Evolutionary conservation across 2,113 vertebrate genomes (phyloP).

Genomic region (Choloepus hoffmanni): DNA sequence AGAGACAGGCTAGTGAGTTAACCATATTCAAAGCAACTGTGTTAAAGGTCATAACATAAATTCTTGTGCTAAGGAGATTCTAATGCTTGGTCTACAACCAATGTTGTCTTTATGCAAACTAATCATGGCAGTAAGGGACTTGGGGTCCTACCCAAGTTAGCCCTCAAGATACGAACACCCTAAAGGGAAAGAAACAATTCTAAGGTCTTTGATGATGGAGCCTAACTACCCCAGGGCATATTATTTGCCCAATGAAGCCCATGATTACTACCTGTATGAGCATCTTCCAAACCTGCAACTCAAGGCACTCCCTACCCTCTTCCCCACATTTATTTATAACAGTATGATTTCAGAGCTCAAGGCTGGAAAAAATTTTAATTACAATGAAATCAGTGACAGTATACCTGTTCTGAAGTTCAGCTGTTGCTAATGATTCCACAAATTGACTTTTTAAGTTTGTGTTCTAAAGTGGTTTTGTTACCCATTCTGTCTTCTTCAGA

Average conservation of each 20-base stretch:
- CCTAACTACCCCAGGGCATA: not conserved
- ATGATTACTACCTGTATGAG: not conserved
- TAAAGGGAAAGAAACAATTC: not conserved
- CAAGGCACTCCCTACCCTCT: not conserved
- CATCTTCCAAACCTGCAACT: not conserved
- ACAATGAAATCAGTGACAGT: constrained; percentile 29
- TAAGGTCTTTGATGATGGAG: constrained; percentile 23
- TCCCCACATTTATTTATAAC: not conserved
- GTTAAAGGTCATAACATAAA: not conserved
- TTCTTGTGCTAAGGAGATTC: constrained; percentile 7
- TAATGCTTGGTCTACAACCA: not conserved
- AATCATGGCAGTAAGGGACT: not conserved
- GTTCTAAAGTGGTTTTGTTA: constrained; percentile 61
- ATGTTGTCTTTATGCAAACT: constrained; percentile 1
- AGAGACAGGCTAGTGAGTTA: not conserved
- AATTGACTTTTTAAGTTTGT: constrained; percentile 32
- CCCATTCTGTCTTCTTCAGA: constrained; percentile 65
- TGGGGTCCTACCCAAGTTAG: not conserved
- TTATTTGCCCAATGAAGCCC: not conserved
- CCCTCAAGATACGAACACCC: not conserved
- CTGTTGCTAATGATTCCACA: constrained; percentile 44
- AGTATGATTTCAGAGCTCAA: constrained; percentile 27
- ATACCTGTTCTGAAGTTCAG: constrained; percentile 16
- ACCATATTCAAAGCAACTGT: not conserved
- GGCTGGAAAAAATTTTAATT: constrained; percentile 20